Base-by-base conservation (phyloP, 2,797 vertebrate species). In the Neosalanx taihuensis region DNA sequence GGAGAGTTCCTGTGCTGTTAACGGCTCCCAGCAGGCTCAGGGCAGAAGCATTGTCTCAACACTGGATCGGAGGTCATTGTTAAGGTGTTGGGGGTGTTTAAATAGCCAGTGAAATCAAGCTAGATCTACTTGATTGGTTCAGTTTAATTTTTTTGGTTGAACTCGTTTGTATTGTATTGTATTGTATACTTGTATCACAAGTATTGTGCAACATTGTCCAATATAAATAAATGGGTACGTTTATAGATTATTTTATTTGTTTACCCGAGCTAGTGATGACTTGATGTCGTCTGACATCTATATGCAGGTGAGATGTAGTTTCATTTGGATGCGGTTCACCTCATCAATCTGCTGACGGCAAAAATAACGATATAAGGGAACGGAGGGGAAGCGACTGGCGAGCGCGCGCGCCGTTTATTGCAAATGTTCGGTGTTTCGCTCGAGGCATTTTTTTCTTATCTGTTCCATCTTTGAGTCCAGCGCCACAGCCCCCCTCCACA, bases 81-180 rank as follows among this genome's bases (percentile, higher is more conserved):
- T 84, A 69, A 1, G 66, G 69, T 82, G 90, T 85, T 84, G 76
- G 82, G 80, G 78, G n/a, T 29, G n/a, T n/a, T 72, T 73, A 86
- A 86, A 85, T 83, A 79, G 88, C 87, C 79, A 71, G 60, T 85
- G 81, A 9, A 53, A 84, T 84, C 87, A 86, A 81, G 79, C 87
- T 84, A 86, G 81, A 85, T 51, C 85, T 81, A 81, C 83, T 91
- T 90, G 62, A 76, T 84, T n/a, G n/a, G 89, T 91, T 85, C 88
- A 83, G 70, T 84, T 2, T 18, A 1, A 2, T 18, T 18, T 53
- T 53, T 5, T 18, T 18, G 2, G 13, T 1, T 53, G 17, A 18
- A 53, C 17, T 18, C 15, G 4, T 15, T 18, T 53, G 51, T 17
- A 53, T 1, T 15, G n/a, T n/a, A n/a, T n/a, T n/a, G n/a, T n/a